Evolutionary conservation across 2,888 invertebrate species (phyloP), one percentile per base, ranked within the genome.

Genomic region (Caenorhabditis imperialis): DNA sequence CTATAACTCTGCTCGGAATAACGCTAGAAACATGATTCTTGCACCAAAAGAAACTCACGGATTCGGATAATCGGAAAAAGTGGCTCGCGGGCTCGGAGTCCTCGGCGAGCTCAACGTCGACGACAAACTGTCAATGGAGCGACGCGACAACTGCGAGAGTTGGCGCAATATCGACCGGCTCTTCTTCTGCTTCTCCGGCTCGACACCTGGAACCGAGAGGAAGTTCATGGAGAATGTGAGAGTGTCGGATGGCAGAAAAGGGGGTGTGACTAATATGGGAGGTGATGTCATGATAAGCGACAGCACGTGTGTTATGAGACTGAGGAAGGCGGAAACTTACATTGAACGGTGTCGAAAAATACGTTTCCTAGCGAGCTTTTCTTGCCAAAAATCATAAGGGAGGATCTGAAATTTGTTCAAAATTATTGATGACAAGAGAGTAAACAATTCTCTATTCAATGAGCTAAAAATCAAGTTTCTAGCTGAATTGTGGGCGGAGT

Each of bases 351-450:
- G 50, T 71, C 71, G 22, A 23, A 30, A 42, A 71, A 71, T 5
- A 62, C 50, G 37, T 50, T 71, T 35, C 61, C 71, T 37, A 71
- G 37, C 33, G 62, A 61, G 20, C 37, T 57, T 22, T 62, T 61
- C 55, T 71, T 71, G 10, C 61, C 61, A 44, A 71, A 71, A 71
- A 71, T 61, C 71, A 71, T 71, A 1, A 16, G 40, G 54, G 30
- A 33, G 12, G 20, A 22, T 20, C 14, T 25, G 25, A 14, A 16
- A 22, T 16, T 45, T 8, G 48, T n/a, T n/a, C n/a, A n/a, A n/a
- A n/a, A n/a, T n/a, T n/a, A n/a, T n/a, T n/a, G n/a, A n/a, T n/a
- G n/a, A n/a, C n/a, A n/a, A n/a, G 20, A 42, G 27, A 12, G 27
- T n/a, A 40, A 33, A n/a, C n/a, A n/a, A n/a, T n/a, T n/a, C n/a